Base-by-base conservation (phyloP, 2,888 invertebrate species). In the Oscheius sp. region DNA sequence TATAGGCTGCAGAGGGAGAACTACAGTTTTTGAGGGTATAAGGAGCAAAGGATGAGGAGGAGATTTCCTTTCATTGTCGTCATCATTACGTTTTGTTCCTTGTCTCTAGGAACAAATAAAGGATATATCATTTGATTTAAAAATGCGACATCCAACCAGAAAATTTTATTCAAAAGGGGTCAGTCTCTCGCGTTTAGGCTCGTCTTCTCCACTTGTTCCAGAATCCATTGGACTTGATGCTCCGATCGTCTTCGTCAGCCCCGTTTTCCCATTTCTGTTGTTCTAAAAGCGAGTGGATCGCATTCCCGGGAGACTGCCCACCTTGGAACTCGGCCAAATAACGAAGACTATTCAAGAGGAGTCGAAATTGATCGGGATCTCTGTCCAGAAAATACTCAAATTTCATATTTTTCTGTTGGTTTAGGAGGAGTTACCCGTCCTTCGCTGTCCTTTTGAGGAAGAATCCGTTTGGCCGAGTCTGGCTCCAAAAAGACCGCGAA, bases 331-430 rank as follows among this genome's bases (percentile, higher is more conserved):
- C 52, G 21, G 55, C 69, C 55, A 71, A 46, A 18, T 71, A 63
- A 5, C 71, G 71, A 0, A 71, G 52, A 49, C 23, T 71, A 61
- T 59, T 71, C 21, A 71, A 41, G 6, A n/a, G n/a, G 29, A 16
- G 21, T 7, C 61, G 49, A 46, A 71, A 71, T 25, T 61, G 59
- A 12, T 71, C 61, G 2, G 71, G 71, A 27, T 71, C 71, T 9
- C 53, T 43, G 52, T 71, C 71, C 41, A 71, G 29, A 27, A 71
- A 71, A 25, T 45, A 71, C 71, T 71, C n/a, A 49, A 61, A 35
- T 3, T 12, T 7, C 6, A 5, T 45, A 27, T 45, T 55, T n/a
- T 13, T 35, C 35, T 16, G 1, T 21, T 23, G n/a, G 1, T 1
- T 9, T 27, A 6, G 59, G 13, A 5, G 23, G 55, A 35, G 21